Evolutionary conservation across 2,797 vertebrate species (phyloP).

Genomic region (Psittacula echo): DNA sequence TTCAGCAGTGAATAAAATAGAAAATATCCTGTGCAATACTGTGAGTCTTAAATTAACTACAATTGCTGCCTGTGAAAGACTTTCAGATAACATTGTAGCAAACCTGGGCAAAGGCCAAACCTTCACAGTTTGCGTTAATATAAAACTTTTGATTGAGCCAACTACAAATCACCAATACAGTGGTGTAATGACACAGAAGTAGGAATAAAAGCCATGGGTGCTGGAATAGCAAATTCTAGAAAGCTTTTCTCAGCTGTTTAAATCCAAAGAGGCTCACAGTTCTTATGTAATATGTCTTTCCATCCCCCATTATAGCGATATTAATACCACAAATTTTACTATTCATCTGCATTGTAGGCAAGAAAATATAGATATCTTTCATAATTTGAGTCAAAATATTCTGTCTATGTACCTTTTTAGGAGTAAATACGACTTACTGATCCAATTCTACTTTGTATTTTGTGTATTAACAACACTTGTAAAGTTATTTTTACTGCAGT

Average conservation of each 20-base stretch:
- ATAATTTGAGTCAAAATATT: background rate
- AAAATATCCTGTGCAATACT: background rate
- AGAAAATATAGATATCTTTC: background rate
- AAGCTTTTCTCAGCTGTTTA: background rate
- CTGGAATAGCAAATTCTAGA: background rate
- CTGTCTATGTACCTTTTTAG: background rate
- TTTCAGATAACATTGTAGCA: background rate
- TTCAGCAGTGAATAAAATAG: conserved; percentile 13
- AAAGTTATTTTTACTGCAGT: background rate
- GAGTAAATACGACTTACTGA: background rate
- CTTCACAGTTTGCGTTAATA: background rate
- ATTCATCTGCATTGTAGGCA: background rate
- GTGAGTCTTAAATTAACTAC: conserved; percentile 10
- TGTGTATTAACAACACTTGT: background rate
- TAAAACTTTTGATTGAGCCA: conserved; percentile 9
- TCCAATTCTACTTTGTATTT: background rate
- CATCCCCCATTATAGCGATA: background rate
- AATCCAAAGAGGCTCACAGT: background rate
- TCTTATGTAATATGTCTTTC: background rate
- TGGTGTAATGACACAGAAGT: background rate
- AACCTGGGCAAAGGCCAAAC: background rate
- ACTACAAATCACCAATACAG: background rate
- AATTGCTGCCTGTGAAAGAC: conserved; percentile 20
- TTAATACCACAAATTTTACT: background rate
- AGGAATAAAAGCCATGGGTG: background rate